Conservation (phyloP, 2,113 vertebrate species). For the Hymenochirus boettgeri region DNA sequence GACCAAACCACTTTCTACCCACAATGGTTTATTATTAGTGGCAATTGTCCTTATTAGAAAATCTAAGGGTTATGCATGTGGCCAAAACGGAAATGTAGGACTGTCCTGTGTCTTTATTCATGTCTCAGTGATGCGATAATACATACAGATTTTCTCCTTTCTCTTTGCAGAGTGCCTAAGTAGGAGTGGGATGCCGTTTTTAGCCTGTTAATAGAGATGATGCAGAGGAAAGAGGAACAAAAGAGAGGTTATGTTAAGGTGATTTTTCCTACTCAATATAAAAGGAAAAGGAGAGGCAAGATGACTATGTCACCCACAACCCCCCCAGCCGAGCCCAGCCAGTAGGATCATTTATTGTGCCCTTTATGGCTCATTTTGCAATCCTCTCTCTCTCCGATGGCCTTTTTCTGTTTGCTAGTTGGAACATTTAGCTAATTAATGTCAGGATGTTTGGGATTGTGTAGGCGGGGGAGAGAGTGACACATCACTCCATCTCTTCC, state of each 20-base stretch:
- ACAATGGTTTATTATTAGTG: not conserved
- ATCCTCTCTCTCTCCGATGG: constrained; percentile 57
- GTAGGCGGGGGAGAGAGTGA: constrained; percentile 68
- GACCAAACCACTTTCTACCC: constrained; percentile 62
- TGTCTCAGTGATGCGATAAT: constrained; percentile 60
- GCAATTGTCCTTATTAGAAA: too few relatives aligned
- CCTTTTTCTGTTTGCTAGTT: constrained; percentile 65
- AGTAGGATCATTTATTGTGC: constrained; percentile 62
- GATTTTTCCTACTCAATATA: constrained; percentile 49
- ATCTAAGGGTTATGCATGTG: too few relatives aligned
- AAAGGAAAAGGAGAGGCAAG: constrained; percentile 34
- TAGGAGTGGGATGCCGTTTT: constrained; percentile 84
- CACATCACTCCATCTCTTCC: constrained; percentile 57
- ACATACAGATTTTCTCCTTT: constrained; percentile 63
- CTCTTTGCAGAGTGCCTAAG: constrained; percentile 71
- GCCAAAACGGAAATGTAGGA: too few relatives aligned
- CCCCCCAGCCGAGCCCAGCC: constrained; percentile 35
- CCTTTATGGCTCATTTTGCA: constrained; percentile 59
- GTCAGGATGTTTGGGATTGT: constrained; percentile 70
- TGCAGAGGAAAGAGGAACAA: constrained; percentile 45
- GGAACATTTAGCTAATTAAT: constrained; percentile 67
- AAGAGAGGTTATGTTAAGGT: constrained; percentile 54
- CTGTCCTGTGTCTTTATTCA: constrained; percentile 28
- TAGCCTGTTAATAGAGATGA: constrained; percentile 76
- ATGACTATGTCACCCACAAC: too few relatives aligned